Base-by-base conservation (phyloP, 1,140 invertebrate genomes). In the Druon quercuslanigerum region DNA sequence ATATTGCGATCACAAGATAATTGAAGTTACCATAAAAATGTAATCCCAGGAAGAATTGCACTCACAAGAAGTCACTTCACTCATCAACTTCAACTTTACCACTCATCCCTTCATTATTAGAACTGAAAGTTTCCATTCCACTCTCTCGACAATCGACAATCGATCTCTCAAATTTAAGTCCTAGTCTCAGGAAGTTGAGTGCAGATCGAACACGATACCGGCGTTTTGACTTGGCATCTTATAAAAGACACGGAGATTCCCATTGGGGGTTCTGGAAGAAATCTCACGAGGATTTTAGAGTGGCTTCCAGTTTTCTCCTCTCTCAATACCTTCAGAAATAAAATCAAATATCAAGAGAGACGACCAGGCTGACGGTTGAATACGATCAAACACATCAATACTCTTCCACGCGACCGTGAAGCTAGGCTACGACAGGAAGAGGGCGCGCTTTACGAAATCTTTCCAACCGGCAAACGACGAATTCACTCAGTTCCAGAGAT, bases 221-320 rank as follows among this genome's bases (percentile, higher is more conserved):
- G 60, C 33, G n/a, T 66, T 66, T 66, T 66, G 40, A 66, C 60
- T 66, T 66, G 60, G 33, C 33, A 66, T 66, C 60, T 33, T 66
- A 40, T 66, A 33, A 66, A 66, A 66, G 60, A 66, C 60, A 33
- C 60, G 3, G 5, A 66, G 57, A 40, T 66, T 16, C 60, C 60
- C 25, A 66, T 40, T 16, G 60, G 60, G 40, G 60, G 25, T 66
- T 66, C 60, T 40, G 25, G 57, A 33, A 33, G 40, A 9, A 66
- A 66, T 66, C 60, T 66, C 60, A 66, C 60, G 60, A 66, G 60
- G 60, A 33, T 66, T 66, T 66, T 14, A 40, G 40, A 66, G 40
- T 66, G 25, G 25, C 40, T 40, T 16, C 17, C 14, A 66, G 33
- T 33, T 66, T 66, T 40, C 17, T 56, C n/a, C 17, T 56, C n/a